Conservation (phyloP, 2,113 vertebrate species). For the Chaetops frenatus region DNA sequence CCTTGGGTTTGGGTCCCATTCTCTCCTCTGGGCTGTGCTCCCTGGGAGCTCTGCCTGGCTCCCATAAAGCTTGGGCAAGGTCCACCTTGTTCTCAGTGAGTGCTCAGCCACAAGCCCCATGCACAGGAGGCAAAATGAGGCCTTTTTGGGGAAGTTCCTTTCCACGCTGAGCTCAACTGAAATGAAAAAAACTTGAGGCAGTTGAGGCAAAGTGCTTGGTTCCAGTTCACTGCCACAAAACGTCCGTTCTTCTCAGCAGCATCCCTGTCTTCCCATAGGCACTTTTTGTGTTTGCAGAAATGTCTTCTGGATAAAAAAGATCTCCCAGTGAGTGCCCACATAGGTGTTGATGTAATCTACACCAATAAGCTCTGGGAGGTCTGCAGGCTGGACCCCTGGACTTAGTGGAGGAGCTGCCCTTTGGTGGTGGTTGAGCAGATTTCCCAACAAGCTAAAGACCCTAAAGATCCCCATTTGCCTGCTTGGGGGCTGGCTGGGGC, state of each 20-base stretch:
- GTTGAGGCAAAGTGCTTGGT: not conserved
- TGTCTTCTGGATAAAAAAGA: not conserved
- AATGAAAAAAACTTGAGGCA: not conserved
- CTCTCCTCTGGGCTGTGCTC: slow-evolving; percentile 37
- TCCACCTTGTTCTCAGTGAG: not conserved
- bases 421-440: not conserved
- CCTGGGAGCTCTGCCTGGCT: slow-evolving; percentile 45
- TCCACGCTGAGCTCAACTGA: not conserved
- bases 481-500: not conserved
- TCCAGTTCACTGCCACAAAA: not conserved
- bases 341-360: not conserved
- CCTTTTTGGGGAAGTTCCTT: not conserved
- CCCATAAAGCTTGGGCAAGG: slow-evolving; percentile 35
- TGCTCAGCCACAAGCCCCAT: not conserved
- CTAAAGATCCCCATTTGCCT: fast-evolving
- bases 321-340: not conserved
- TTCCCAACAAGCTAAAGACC: not conserved
- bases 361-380: not conserved
- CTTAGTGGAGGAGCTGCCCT: not conserved
- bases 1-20: slow-evolving; percentile 42
- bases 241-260: not conserved
- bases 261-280: not conserved
- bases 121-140: not conserved
- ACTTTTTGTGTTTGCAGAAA: not conserved
- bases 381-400: not conserved